Evolutionary conservation across 2,113 vertebrate species (phyloP).

Genomic region (Columba livia): DNA sequence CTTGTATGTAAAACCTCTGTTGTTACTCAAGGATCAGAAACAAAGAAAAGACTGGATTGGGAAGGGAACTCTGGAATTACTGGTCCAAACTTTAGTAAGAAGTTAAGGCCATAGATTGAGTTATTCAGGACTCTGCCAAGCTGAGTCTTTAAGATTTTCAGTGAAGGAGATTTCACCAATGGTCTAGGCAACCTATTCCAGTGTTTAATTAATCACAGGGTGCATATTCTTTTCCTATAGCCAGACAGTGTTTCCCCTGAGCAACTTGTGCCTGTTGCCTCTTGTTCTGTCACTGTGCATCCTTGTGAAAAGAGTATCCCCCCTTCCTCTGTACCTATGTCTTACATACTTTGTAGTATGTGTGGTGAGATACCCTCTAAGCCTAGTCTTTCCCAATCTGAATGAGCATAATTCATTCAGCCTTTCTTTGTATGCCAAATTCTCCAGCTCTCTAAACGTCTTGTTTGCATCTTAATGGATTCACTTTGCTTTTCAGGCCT

Average conservation of each 20-base stretch:
- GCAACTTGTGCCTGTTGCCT: not conserved
- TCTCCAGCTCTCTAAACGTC: not conserved
- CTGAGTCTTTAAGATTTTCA: not conserved
- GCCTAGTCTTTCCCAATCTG: not conserved
- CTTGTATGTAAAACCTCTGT: not conserved
- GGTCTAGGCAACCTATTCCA: not conserved
- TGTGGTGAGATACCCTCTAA: not conserved
- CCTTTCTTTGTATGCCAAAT: not conserved
- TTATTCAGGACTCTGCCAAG: not conserved
- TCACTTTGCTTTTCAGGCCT: not conserved
- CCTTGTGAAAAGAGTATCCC: not conserved
- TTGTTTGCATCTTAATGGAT: not conserved
- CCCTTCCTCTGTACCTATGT: not conserved
- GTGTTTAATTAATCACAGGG: not conserved
- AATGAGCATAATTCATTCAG: not conserved
- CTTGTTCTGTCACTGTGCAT: not conserved
- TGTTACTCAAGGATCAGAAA: not conserved
- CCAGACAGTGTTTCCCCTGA: not conserved
- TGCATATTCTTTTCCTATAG: not conserved
- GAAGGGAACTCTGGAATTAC: not conserved
- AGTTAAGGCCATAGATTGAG: not conserved
- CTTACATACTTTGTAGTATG: not conserved
- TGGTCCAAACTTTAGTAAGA: not conserved
- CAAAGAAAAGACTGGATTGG: not conserved
- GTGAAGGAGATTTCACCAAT: not conserved